Conservation (phyloP, 2,113 vertebrate species). For the Phainopepla nitens region DNA sequence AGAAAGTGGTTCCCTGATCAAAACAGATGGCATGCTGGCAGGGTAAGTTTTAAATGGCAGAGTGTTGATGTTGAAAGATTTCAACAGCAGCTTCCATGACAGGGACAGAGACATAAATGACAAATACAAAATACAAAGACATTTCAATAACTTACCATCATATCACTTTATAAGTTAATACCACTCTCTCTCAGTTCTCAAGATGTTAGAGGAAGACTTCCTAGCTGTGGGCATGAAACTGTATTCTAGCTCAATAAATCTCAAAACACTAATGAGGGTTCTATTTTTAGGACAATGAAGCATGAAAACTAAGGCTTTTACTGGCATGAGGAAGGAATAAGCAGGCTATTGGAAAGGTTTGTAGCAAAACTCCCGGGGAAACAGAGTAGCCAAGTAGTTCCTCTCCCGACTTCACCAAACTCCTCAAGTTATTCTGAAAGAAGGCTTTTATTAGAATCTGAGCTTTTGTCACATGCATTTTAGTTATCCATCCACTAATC, state of each 20-base stretch:
- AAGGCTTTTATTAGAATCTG: background rate
- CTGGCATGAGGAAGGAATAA: background rate
- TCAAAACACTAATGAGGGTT: background rate
- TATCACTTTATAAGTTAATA: background rate
- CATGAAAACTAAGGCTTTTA: background rate
- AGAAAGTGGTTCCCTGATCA: constrained; percentile 69
- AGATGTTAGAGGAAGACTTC: background rate
- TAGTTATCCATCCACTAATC: background rate
- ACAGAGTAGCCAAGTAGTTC: background rate
- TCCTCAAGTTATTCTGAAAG: background rate
- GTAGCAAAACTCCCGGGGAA: background rate
- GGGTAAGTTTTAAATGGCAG: constrained; percentile 69
- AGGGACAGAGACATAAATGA: constrained; percentile 65
- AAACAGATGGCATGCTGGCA: constrained; percentile 69
- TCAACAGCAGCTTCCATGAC: constrained; percentile 66
- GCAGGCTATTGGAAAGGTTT: background rate
- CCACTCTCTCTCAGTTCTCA: background rate
- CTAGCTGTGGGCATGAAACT: background rate
- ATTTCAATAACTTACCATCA: constrained; percentile 45
- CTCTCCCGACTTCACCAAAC: background rate
- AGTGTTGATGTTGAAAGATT: constrained; percentile 68
- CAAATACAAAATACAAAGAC: constrained; percentile 62
- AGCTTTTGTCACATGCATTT: background rate
- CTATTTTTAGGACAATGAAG: constrained; percentile 44
- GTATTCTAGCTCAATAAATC: background rate